Evolutionary conservation across 2,888 invertebrate genomes (phyloP).

Genomic region (Danaus chrysippus): DNA sequence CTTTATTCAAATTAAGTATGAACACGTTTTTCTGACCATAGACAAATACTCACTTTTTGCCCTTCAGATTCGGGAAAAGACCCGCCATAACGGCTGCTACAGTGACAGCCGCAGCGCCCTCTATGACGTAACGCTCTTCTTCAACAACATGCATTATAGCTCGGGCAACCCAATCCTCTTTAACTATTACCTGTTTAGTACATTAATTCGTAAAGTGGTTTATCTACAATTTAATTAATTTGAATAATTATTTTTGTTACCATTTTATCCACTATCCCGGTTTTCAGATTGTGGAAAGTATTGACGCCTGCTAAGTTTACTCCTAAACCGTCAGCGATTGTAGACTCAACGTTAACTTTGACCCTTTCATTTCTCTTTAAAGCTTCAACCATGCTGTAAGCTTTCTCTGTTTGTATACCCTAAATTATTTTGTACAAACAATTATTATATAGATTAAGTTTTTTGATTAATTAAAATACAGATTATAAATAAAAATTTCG

Average conservation of each 20-base stretch:
- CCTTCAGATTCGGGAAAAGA: conserved; percentile 87
- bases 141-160: conserved; percentile 89
- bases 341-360: conserved; percentile 80
- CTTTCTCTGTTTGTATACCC: conserved; percentile 66
- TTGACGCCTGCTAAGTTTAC: conserved; percentile 64
- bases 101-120: conserved; percentile 91
- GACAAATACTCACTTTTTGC: conserved; percentile 83
- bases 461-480: neutral
- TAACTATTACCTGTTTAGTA: conserved; percentile 81
- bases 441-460: neutral
- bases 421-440: conserved; percentile 28
- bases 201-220: too few relatives aligned
- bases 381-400: conserved; percentile 62
- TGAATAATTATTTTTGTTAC: conserved; percentile 36
- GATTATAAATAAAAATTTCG: conserved; percentile 47
- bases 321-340: conserved; percentile 89
- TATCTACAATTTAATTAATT: too few relatives aligned
- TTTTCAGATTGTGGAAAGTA: conserved; percentile 58
- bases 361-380: conserved; percentile 85
- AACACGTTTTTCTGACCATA: neutral
- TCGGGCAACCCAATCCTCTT: conserved; percentile 90
- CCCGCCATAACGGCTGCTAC: conserved; percentile 90
- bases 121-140: conserved; percentile 91
- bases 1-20: neutral
- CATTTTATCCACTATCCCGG: conserved; percentile 66